Base-by-base conservation (phyloP, 1,140 invertebrate species). In the Lepidotrigona ventralis region DNA sequence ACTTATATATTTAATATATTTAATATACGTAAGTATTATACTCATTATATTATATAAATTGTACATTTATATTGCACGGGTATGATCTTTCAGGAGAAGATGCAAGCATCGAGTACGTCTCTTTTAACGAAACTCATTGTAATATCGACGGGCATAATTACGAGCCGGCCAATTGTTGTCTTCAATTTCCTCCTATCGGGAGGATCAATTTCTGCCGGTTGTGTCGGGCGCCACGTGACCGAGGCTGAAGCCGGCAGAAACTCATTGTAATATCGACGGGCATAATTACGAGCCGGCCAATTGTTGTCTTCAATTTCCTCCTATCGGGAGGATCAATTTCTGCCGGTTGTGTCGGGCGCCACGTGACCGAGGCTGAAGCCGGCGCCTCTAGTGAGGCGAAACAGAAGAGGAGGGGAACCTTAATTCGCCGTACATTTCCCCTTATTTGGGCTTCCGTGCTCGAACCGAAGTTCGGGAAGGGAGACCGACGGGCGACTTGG, bases 391-490 rank as follows among this genome's bases (percentile, higher is more conserved):
- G 63, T n/a, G 33, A 54, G 19, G 54, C 58, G 60, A 64, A 68
- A 83, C 74, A n/a, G 46, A 70, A 29, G n/a, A 60, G 75, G 82
- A 89, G 80, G 88, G 80, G 88, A 85, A 83, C 79, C 88, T 90
- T 91, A 91, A 92, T 90, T 92, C 91, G 88, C 88, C 89, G 87
- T 90, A 90, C 89, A 90, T 91, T 92, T 91, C 90, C 91, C 92
- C 92, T 92, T 93, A 93, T 93, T 93, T 93, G 92, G 92, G 88
- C 92, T 92, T 93, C 90, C 92, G 90, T 84, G 88, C 88, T 87
- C 84, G 91, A 91, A 86, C 84, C 81, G 87, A 60, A 46, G 84
- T 73, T 78, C 75, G 77, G 86, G 46, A 79, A 87, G 79, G 86
- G 82, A 46, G 39, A 46, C 39, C 39, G 76, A 60, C 29, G 39